Conservation (phyloP, 92 coral and sea anemone genomes). For the Siderastrea radians region DNA sequence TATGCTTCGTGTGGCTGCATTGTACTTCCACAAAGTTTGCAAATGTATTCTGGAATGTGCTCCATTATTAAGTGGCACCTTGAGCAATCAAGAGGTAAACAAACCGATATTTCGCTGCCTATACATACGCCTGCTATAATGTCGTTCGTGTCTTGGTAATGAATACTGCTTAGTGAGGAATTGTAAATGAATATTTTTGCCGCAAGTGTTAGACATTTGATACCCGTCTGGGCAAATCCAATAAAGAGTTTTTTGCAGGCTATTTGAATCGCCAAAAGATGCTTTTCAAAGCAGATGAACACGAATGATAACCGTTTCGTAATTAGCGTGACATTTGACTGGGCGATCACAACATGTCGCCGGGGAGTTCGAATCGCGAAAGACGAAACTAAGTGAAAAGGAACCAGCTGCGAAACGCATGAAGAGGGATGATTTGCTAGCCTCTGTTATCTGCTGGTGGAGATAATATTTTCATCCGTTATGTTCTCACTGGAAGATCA, state of each 20-base stretch:
- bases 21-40: constrained; percentile 52
- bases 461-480: background rate
- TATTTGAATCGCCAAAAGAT: constrained; percentile 8
- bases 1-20: constrained; percentile 28
- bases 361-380: background rate
- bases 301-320: background rate
- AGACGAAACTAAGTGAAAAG: background rate
- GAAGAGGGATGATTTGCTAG: background rate
- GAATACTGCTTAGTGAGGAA: constrained; percentile 10
- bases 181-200: constrained; percentile 16
- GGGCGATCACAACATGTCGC: background rate
- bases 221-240: constrained; percentile 27
- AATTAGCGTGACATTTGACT: background rate
- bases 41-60: constrained; percentile 42
- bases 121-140: background rate
- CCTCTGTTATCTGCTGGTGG: background rate
- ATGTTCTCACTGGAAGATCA: constrained; percentile 20
- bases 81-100: constrained; percentile 6
- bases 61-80: constrained; percentile 33
- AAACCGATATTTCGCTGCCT: constrained; percentile 1
- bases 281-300: constrained; percentile 6
- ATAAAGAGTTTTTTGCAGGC: constrained; percentile 2
- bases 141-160: constrained; percentile 20
- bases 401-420: background rate
- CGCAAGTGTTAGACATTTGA: constrained; percentile 35